Base-by-base conservation (phyloP, 1,140 invertebrate genomes). In the Pseudomyrmex concolor region DNA sequence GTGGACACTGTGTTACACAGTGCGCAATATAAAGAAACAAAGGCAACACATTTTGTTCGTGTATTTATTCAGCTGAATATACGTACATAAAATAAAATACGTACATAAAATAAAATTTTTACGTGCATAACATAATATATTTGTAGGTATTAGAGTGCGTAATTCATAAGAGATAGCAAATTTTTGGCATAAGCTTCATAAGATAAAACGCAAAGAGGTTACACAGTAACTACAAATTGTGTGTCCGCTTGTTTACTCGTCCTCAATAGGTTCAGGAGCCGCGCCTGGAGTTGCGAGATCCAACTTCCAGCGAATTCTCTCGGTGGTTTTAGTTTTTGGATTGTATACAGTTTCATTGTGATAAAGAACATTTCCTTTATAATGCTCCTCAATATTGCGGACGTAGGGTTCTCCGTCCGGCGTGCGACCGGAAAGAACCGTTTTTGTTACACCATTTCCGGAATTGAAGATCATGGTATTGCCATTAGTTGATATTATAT, bases 271-370 rank as follows among this genome's bases (percentile, higher is more conserved):
- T 22, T 90, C 84, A 2, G 89, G 91, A 22, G 80, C 80, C 0
- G 91, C 85, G 2, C 83, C 76, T 2, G 89, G 86, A 50, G 88
- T 72, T 8, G 59, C 72, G 2, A 91, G 77, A 51, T 93, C 68
- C 4, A 89, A 43, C 1, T 78, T 91, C 63, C 85, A 91, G 0
- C 62, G 51, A 60, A 60, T 63, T 5, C 34, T 80, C 10, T 86
- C 67, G 0, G 85, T 51, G 0, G 0, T 7, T 2, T 85, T 80
- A 0, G 60, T 84, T 8, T 13, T 62, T 0, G 78, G 50, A 62
- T 93, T 85, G 51, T 84, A 89, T 54, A 77, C 12, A 8, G 48
- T 87, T 0, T 90, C 90, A 0, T 73, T 81, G 60, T 87, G 89
- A 54, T 84, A 64, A 48, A 92, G 74, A 12, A 67, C 70, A 25